A percentile compares a stretch with the other conserved stretches of the same genome.
Conservation (phyloP, 2,797 vertebrate genomes). For the Carduelis carduelis region DNA sequence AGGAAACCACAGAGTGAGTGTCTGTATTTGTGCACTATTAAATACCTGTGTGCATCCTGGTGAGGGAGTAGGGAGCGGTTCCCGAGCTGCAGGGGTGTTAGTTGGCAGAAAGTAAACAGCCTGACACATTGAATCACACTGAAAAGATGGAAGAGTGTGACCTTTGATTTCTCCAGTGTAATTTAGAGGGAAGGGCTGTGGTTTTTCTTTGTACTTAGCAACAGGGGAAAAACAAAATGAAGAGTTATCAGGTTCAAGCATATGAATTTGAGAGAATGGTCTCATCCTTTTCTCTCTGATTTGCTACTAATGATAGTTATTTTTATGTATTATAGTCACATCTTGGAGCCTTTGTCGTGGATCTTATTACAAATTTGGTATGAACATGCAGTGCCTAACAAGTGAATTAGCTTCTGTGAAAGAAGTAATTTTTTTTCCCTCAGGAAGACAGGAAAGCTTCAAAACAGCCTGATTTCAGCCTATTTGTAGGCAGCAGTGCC, state of each 20-base stretch:
- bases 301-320: background rate
- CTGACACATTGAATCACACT: background rate
- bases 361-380: background rate
- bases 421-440: background rate
- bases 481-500: background rate
- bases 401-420: background rate
- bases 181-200: background rate
- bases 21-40: rapidly evolving
- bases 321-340: background rate
- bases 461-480: background rate
- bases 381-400: background rate
- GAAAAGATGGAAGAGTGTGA: background rate
- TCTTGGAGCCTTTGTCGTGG: background rate
- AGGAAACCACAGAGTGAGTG: background rate
- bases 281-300: background rate
- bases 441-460: background rate
- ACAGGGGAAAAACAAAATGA: background rate
- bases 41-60: rapidly evolving
- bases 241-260: background rate
- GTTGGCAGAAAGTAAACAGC: background rate
- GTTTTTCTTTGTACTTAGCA: background rate
- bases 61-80: background rate
- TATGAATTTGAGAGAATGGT: background rate
- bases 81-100: background rate
- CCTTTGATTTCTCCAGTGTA: background rate